These are phyloP conservation scores for Pardosa pseudoannulata DNA, from an alignment of 2,888 invertebrate species.

Conservation along the genomic window DNA sequence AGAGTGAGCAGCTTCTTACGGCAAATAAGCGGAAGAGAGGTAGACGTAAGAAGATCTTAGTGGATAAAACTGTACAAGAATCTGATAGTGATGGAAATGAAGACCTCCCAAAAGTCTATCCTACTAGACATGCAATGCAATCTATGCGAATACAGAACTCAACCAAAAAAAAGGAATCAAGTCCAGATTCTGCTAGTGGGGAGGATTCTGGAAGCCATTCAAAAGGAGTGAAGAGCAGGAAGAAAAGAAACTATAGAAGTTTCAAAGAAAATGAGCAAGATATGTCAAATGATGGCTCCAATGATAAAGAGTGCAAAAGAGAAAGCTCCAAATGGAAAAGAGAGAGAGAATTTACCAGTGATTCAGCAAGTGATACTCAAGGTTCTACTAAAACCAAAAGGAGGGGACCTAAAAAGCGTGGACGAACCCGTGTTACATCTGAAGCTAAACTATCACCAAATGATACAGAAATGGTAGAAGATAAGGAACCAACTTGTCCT, in stretches of 20 bases:
- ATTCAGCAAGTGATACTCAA: slow-evolving; percentile 53
- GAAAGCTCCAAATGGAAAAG: slow-evolving; percentile 40
- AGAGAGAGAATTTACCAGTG: slow-evolving; percentile 43
- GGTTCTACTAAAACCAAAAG: slow-evolving; percentile 14
- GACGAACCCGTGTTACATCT: slow-evolving; percentile 18
- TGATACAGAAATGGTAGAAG: slow-evolving; percentile 39
- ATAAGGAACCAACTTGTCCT: slow-evolving; percentile 85
- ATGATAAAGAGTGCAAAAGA: slow-evolving; percentile 23
- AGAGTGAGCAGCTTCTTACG: slow-evolving; percentile 30
- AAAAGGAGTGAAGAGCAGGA: slow-evolving; percentile 10
- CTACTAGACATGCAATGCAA: slow-evolving; percentile 32
- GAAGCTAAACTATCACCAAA: neutral
- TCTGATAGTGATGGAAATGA: slow-evolving; percentile 56
- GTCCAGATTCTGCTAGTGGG: slow-evolving; percentile 48
- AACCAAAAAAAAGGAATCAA: slow-evolving; percentile 46
- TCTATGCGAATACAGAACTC: slow-evolving; percentile 28
- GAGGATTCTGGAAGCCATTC: slow-evolving; percentile 32
- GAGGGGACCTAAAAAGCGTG: slow-evolving; percentile 41
- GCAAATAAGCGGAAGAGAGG: slow-evolving; percentile 18
- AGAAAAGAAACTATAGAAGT: slow-evolving; percentile 3
- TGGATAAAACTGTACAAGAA: slow-evolving; percentile 1
- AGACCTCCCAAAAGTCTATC: slow-evolving; percentile 44
- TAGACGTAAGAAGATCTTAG: slow-evolving; percentile 1
- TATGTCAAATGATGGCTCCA: slow-evolving; percentile 19
- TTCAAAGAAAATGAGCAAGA: slow-evolving; percentile 35